These are phyloP conservation scores for Lepidostoma basale DNA, from an alignment of 1,140 invertebrate species.

Conservation along the genomic window DNA sequence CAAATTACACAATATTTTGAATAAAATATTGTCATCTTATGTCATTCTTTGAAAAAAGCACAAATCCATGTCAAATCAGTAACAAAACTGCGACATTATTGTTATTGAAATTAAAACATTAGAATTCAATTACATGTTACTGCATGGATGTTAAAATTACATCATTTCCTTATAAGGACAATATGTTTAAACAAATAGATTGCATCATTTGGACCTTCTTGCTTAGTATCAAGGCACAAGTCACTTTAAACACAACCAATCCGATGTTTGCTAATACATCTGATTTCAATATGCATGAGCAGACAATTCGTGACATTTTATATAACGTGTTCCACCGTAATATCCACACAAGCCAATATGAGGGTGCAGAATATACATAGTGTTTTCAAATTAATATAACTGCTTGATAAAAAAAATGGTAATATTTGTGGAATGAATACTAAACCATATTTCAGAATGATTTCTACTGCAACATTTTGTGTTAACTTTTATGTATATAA, in stretches of 20 bases:
- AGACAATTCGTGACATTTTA: too few relatives aligned
- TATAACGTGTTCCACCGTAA: too few relatives aligned
- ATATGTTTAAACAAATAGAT: conserved; percentile 20
- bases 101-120: neutral
- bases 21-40: conserved; percentile 16
- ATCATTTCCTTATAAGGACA: neutral
- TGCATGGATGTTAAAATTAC: neutral
- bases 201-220: conserved; percentile 38
- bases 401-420: too few relatives aligned
- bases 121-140: neutral
- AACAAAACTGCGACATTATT: neutral
- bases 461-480: too few relatives aligned
- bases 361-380: too few relatives aligned
- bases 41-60: conserved; percentile 18
- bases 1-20: conserved; percentile 1
- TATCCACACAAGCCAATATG: too few relatives aligned
- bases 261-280: neutral
- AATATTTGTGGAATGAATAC: too few relatives aligned
- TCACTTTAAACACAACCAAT: conserved; percentile 20
- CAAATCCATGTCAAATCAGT: neutral
- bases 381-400: too few relatives aligned
- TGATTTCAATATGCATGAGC: too few relatives aligned
- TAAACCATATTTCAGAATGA: too few relatives aligned
- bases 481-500: too few relatives aligned
- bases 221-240: conserved; percentile 40